Conservation (phyloP, 2,888 invertebrate species). For the Calameuta filiformis region DNA sequence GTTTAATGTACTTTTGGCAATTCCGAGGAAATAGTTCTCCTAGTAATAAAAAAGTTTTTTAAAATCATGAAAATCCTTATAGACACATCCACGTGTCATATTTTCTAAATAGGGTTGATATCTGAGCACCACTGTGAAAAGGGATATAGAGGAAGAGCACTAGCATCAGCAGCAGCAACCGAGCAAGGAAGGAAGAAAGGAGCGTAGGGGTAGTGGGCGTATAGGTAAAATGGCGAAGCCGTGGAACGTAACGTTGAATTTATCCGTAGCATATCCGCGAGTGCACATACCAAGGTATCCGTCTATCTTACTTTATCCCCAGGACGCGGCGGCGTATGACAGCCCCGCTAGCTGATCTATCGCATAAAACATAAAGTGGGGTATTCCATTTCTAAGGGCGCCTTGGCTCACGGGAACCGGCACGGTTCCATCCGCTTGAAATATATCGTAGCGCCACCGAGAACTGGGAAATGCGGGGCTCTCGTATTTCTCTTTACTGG, state of each 20-base stretch:
- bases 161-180: neutral
- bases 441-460: constrained; percentile 52
- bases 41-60: neutral
- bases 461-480: constrained; percentile 33
- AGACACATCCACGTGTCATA: neutral
- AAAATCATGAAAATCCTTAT: neutral
- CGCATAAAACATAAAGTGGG: constrained; percentile 65
- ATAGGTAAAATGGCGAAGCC: constrained; percentile 59
- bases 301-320: constrained; percentile 65
- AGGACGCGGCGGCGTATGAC: constrained; percentile 60
- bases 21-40: neutral
- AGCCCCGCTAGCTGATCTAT: constrained; percentile 64
- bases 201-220: constrained; percentile 19
- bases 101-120: constrained; percentile 18
- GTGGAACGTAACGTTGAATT: constrained; percentile 61
- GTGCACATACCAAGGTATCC: constrained; percentile 53
- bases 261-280: constrained; percentile 56
- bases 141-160: constrained; percentile 20
- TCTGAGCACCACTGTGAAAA: constrained; percentile 39
- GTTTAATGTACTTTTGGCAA: neutral
- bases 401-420: constrained; percentile 27
- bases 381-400: constrained; percentile 63
- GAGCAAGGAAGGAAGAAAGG: constrained; percentile 13
- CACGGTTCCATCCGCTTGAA: constrained; percentile 41
- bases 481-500: constrained; percentile 19